Percentiles rank a stretch among this genome's conserved stretches.
Evolutionary conservation across 2,113 vertebrate genomes (phyloP).

Genomic region (Tichodroma muraria): DNA sequence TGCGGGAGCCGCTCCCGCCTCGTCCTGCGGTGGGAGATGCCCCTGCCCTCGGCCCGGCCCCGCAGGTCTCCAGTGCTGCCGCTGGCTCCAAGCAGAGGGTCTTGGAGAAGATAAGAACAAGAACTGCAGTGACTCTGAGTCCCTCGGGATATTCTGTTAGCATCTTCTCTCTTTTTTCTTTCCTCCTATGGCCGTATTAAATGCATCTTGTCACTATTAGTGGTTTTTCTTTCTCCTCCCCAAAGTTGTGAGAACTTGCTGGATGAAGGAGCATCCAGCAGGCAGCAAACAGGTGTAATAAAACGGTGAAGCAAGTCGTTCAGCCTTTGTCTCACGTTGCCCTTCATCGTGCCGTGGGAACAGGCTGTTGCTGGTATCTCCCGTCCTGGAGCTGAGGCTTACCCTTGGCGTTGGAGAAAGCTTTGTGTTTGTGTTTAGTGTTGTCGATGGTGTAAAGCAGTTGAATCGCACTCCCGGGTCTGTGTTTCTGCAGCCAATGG

Average conservation of each 20-base stretch:
- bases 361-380: neutral
- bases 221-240: neutral
- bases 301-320: neutral
- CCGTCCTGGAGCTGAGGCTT: neutral
- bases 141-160: neutral
- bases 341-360: neutral
- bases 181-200: accelerated
- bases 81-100: neutral
- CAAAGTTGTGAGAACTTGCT: neutral
- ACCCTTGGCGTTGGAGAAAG: neutral
- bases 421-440: neutral
- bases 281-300: neutral
- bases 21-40: neutral
- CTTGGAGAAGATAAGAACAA: no score
- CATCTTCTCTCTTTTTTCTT: no score
- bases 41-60: neutral
- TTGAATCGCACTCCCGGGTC: neutral
- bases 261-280: neutral
- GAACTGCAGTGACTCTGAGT: neutral
- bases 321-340: neutral
- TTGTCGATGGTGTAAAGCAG: neutral
- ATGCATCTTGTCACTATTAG: neutral
- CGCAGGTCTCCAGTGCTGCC: neutral
- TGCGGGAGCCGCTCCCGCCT: neutral
- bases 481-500: neutral